phyloP scores from a whole-genome alignment of 2,888 invertebrate species.

The Ptycholaimellus sp. region DNA sequence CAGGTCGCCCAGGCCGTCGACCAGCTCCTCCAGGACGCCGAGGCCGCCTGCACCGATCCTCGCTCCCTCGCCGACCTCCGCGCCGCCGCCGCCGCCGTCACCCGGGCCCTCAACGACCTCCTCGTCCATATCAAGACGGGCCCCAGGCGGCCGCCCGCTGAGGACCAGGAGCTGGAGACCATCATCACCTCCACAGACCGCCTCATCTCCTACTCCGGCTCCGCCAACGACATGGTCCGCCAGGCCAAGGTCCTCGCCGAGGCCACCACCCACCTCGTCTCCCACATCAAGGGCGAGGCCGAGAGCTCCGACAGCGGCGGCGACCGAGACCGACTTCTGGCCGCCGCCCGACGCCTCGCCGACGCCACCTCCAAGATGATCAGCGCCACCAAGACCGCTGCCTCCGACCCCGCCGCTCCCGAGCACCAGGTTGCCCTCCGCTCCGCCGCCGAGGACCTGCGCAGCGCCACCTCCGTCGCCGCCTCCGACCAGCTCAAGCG shows the following conservation, averaged over 20 bases:
- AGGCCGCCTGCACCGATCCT: slow-evolving; percentile 31
- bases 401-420: no score
- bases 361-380: slow-evolving; percentile 92
- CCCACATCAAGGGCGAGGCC: slow-evolving; percentile 69
- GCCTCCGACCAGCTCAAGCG: slow-evolving; percentile 46
- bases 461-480: slow-evolving; percentile 57
- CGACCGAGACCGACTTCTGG: slow-evolving; percentile 60
- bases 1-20: slow-evolving; percentile 79
- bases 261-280: slow-evolving; percentile 74
- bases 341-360: slow-evolving; percentile 72
- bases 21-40: slow-evolving; percentile 45
- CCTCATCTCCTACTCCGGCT: slow-evolving; percentile 38
- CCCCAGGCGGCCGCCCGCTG: slow-evolving; percentile 32
- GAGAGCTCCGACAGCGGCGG: slow-evolving; percentile 46
- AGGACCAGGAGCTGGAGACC: slow-evolving; percentile 47
- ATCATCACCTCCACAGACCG: slow-evolving; percentile 70
- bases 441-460: slow-evolving; percentile 70
- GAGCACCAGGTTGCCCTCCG: slow-evolving; percentile 38
- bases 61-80: slow-evolving; percentile 48
- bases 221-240: slow-evolving; percentile 55
- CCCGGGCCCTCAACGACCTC: slow-evolving; percentile 60
- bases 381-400: slow-evolving; percentile 35
- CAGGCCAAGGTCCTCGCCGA: slow-evolving; percentile 62
- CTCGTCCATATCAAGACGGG: slow-evolving; percentile 57
- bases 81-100: slow-evolving; percentile 43